phyloP scores from a whole-genome alignment of 2,113 vertebrate species.

The Sander vitreus region DNA sequence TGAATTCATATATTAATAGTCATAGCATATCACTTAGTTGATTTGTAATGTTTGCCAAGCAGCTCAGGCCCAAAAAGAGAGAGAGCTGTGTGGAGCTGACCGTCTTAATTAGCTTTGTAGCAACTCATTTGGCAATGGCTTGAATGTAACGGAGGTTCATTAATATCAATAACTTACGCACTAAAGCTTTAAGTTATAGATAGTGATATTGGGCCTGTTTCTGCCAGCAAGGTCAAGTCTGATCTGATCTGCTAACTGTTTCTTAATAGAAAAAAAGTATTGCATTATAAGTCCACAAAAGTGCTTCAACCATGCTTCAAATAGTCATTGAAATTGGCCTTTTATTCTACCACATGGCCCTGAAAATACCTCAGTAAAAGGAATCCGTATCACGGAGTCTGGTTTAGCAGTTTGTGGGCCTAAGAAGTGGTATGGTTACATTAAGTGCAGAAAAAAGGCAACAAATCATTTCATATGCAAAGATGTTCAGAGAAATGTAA shows the following conservation, averaged over 20 bases:
- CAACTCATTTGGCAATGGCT: no score
- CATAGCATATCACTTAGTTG: not conserved
- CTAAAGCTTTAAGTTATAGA: not conserved
- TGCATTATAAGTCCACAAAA: constrained; percentile 16
- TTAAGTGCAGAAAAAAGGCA: not conserved
- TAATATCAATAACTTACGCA: no score
- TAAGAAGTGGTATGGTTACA: not conserved
- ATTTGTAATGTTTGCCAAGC: not conserved
- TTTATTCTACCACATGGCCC: not conserved
- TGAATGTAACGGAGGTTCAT: no score
- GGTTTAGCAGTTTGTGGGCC: no score
- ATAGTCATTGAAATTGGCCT: not conserved
- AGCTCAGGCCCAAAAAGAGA: not conserved
- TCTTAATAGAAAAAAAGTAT: constrained; percentile 16
- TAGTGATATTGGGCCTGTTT: constrained; percentile 12
- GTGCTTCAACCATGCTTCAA: not conserved
- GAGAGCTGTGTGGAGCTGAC: no score
- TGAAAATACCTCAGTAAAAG: constrained; percentile 6
- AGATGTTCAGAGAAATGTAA: not conserved
- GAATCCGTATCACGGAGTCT: constrained; percentile 19
- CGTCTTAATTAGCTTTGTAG: no score
- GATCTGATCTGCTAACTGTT: constrained; percentile 21
- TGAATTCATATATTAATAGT: not conserved
- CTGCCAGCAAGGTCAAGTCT: constrained; percentile 24
- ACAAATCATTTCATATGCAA: not conserved